Conservation (phyloP, 2,113 vertebrate species). For the Sarotherodon lohbergeri region DNA sequence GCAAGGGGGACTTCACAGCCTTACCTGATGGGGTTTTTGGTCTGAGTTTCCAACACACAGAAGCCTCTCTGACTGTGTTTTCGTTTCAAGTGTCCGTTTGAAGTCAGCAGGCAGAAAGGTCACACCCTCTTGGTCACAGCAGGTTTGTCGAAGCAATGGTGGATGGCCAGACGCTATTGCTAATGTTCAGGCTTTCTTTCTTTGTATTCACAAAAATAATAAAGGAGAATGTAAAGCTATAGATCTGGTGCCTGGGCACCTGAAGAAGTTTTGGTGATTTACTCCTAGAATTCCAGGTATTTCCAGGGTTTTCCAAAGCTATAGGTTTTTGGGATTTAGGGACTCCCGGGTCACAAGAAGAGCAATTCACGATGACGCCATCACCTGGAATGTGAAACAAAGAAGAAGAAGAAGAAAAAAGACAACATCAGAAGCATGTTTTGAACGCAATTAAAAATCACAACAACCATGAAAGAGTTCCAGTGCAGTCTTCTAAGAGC, state of each 20-base stretch:
- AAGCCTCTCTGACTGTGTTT: conserved; percentile 66
- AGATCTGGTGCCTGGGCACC: conserved; percentile 66
- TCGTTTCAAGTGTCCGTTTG: conserved; percentile 75
- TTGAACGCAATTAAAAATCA: conserved; percentile 15
- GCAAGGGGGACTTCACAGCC: conserved; percentile 69
- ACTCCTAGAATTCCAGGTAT: conserved; percentile 76
- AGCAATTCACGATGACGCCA: conserved; percentile 41
- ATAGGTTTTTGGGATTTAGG: conserved; percentile 61
- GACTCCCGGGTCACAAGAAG: conserved; percentile 62
- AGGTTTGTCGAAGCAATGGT: conserved; percentile 47
- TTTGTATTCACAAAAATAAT: conserved; percentile 50
- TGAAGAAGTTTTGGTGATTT: conserved; percentile 63
- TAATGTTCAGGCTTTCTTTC: conserved; percentile 58
- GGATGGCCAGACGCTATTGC: conserved; percentile 56
- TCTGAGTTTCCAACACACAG: conserved; percentile 62
- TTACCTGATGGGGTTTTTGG: conserved; percentile 78
- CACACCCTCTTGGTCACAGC: conserved; percentile 72
- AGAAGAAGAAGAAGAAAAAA: neutral
- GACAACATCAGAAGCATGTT: conserved; percentile 23
- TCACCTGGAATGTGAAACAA: conserved; percentile 62
- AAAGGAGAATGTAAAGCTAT: conserved; percentile 69
- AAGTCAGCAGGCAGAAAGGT: conserved; percentile 72
- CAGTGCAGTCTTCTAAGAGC: neutral
- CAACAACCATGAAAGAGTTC: conserved; percentile 23
- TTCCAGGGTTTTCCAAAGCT: conserved; percentile 74